Percentiles rank a stretch among this genome's conserved stretches.
Conservation (phyloP, 2,113 vertebrate genomes). For the Barbus barbus region DNA sequence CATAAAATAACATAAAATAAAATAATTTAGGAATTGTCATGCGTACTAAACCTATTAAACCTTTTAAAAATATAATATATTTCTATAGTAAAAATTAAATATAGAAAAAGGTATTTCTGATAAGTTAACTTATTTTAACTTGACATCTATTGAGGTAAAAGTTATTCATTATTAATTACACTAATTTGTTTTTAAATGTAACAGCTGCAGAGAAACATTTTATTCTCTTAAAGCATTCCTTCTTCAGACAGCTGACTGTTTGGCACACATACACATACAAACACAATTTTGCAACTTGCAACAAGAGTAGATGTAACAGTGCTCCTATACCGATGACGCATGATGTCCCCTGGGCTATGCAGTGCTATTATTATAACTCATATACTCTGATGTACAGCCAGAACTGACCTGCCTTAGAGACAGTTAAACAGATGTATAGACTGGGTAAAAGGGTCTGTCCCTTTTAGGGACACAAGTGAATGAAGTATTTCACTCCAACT, state of each 20-base stretch:
- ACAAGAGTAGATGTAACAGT: slow-evolving; percentile 6
- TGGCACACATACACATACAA: background rate
- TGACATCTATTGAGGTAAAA: background rate
- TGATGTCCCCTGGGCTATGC: background rate
- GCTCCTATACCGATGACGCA: background rate
- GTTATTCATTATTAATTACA: background rate
- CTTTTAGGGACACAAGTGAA: slow-evolving; percentile 5
- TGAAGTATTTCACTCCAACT: slow-evolving; percentile 39
- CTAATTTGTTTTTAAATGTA: background rate
- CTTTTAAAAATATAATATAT: no score
- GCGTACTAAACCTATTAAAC: background rate
- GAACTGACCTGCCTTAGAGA: background rate
- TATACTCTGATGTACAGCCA: background rate
- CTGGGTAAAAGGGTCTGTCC: background rate
- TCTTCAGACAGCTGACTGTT: background rate
- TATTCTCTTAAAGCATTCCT: background rate
- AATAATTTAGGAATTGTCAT: background rate
- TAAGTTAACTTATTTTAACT: background rate
- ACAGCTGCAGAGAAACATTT: background rate
- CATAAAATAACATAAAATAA: background rate
- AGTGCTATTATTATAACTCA: slow-evolving; percentile 15
- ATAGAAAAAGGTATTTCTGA: background rate
- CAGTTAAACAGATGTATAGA: background rate
- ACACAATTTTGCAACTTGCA: background rate
- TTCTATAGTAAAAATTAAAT: background rate